Evolutionary conservation across 2,113 vertebrate species (phyloP), one percentile per base, ranked within the genome.

Genomic region (Paradoxurus hermaphroditus): DNA sequence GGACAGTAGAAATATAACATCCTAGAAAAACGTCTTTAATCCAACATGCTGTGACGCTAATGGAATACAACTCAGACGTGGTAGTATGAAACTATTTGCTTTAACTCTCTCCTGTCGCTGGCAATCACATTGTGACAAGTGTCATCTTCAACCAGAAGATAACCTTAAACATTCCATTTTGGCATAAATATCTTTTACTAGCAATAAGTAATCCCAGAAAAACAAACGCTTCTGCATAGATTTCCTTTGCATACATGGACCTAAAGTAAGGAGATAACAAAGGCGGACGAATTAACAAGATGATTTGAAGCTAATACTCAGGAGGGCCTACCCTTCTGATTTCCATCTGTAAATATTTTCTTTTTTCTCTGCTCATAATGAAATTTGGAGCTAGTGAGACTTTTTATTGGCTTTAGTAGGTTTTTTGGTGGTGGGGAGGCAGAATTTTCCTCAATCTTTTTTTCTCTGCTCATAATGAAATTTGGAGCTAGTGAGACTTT

Each of bases 101-200:
- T 93, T 83, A 93, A 90, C 63, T 87, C 6, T 94, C 49, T 39
- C 65, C 72, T 53, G 73, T 90, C 91, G 19, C 95, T 90, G 65
- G 67, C 90, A 98, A 41, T 90, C 92, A 75, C 16, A 15, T 46
- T 90, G 68, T 94, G 86, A 96, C 79, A 96, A 90, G n/a, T 86
- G 96, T 93, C 96, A 94, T 82, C 79, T 82, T 91, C 77, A 73
- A 79, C 21, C 53, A 93, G 77, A 91, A 87, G 84, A 96, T 90
- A 90, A 96, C 84, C 89, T 97, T 92, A 94, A 94, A 90, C 39
- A 78, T 96, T 88, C 41, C 49, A 49, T 96, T 94, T 95, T 87
- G 87, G 46, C 86, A 41, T 46, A 85, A 83, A 92, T 51, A 29
- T 95, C 34, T 94, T 95, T 96, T 91, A 39, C 63, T 67, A 79